Base-by-base conservation (phyloP, 2,797 vertebrate species). In the Hybognathus amarus region DNA sequence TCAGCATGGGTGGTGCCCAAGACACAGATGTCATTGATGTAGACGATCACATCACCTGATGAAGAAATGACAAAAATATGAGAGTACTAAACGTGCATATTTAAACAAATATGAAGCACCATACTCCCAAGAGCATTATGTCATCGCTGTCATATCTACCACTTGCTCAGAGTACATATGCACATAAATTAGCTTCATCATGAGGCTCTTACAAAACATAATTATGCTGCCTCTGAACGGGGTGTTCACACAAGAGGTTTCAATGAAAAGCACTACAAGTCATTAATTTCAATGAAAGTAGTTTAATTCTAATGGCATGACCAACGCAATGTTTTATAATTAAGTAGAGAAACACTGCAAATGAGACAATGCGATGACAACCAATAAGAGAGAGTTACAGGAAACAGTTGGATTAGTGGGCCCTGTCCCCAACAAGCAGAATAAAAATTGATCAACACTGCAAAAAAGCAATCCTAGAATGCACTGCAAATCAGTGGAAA, bases 11-110 rank as follows among this genome's bases (percentile, higher is more conserved):
- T 99, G 90, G 98, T 97, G 89, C 98, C 98, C 80, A 99, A 96
- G 90, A 99, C 98, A 88, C 98, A 99, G 90, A 99, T 97, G 94
- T 99, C 97, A 88, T 99, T 99, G 91, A 99, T 99, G 95, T 99
- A 99, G 93, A 99, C 98, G 83, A 99, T 99, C 92, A 99, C 98
- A 84, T 99, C 98, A 94, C 98, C 98, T 99, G 64, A 64, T 63
- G 77, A 69, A 17, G 74, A 2, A 85, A 24, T 13, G 59, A 33
- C 11, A 5, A 71, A n/a, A 63, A 63, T 63, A 0, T 59, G 15
- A 67, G 54, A 17, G 11, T 24, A 24, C 27, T 87, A 77, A 75
- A 84, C 64, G 38, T 33, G 36, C 67, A 40, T 45, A 63, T 69
- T 69, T 40, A 24, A 69, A 38, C 8, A 56, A 63, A 63, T 27